Conservation (phyloP, 2,888 invertebrate species). For the Pyrochroa serraticornis region DNA sequence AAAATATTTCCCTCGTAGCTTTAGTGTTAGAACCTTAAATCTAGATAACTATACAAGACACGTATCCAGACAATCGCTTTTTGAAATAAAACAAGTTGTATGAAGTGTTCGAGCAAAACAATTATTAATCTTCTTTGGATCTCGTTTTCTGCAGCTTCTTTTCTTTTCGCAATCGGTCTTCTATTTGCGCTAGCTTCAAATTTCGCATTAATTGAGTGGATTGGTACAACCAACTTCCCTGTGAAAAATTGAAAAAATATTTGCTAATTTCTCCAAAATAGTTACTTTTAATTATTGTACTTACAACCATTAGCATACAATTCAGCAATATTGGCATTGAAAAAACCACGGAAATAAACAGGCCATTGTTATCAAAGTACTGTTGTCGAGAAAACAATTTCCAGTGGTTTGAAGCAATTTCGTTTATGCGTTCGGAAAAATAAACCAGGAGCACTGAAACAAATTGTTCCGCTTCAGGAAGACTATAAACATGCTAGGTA, state of each 20-base stretch:
- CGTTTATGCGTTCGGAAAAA: conserved; percentile 89
- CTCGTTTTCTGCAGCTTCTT: conserved; percentile 40
- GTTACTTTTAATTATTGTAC: conserved; percentile 46
- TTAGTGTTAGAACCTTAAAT: too few species aligned
- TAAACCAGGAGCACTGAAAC: conserved; percentile 84
- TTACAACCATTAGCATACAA: conserved; percentile 93
- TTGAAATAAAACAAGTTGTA: too few species aligned
- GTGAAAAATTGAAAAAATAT: conserved; percentile 46
- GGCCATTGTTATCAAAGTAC: conserved; percentile 91
- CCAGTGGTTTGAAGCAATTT: conserved; percentile 88
- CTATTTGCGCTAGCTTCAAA: conserved; percentile 79
- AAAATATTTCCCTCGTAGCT: too few species aligned
- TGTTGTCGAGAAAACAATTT: conserved; percentile 87
- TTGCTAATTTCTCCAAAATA: background rate
- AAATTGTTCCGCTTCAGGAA: conserved; percentile 14
- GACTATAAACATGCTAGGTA: background rate
- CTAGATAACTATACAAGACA: too few species aligned
- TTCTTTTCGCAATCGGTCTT: conserved; percentile 69
- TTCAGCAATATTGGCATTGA: conserved; percentile 91
- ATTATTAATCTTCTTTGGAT: conserved; percentile 16
- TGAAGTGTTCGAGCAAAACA: background rate
- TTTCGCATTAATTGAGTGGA: conserved; percentile 88
- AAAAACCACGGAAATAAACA: conserved; percentile 92
- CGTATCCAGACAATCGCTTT: too few species aligned
- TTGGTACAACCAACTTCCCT: conserved; percentile 91